Percentiles rank a stretch among this genome's conserved stretches.
Evolutionary conservation across 1,140 invertebrate genomes (phyloP).

Genomic region (Nomia melanderi): DNA sequence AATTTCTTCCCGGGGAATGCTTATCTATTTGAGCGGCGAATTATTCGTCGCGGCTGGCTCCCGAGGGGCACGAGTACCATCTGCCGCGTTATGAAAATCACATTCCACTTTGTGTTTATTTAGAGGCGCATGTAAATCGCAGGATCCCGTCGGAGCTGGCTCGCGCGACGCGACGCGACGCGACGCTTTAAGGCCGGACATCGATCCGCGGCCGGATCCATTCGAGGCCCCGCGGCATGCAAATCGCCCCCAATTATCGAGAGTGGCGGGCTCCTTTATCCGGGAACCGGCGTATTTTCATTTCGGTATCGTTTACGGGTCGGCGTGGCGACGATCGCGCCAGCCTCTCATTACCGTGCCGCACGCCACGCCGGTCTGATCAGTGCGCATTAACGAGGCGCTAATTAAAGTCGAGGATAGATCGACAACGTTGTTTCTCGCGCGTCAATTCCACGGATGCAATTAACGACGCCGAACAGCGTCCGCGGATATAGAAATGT

Average conservation of each 20-base stretch:
- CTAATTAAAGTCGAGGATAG: constrained; percentile 7
- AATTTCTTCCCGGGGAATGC: background rate
- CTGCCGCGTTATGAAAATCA: background rate
- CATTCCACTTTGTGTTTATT: constrained; percentile 7
- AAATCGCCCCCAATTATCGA: constrained; percentile 59
- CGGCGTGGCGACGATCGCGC: background rate
- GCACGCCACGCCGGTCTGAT: background rate
- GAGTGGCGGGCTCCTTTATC: constrained; percentile 56
- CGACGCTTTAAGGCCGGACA: constrained; percentile 24
- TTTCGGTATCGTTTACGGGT: constrained; percentile 23
- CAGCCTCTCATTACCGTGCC: background rate
- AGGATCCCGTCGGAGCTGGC: background rate
- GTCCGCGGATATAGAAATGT: background rate
- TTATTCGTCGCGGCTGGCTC: background rate
- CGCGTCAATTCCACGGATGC: background rate
- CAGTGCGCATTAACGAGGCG: background rate
- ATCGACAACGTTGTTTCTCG: background rate
- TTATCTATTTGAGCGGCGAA: constrained; percentile 3
- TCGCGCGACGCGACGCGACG: background rate
- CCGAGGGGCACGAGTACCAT: background rate
- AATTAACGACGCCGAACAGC: background rate
- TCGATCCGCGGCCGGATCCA: constrained; percentile 48
- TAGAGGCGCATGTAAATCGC: constrained; percentile 4
- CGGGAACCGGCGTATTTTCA: background rate
- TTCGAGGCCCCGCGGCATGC: constrained; percentile 53